These are phyloP conservation scores for Atopsyche davidsoni DNA, from an alignment of 1,140 invertebrate species.

Conservation along the genomic window DNA sequence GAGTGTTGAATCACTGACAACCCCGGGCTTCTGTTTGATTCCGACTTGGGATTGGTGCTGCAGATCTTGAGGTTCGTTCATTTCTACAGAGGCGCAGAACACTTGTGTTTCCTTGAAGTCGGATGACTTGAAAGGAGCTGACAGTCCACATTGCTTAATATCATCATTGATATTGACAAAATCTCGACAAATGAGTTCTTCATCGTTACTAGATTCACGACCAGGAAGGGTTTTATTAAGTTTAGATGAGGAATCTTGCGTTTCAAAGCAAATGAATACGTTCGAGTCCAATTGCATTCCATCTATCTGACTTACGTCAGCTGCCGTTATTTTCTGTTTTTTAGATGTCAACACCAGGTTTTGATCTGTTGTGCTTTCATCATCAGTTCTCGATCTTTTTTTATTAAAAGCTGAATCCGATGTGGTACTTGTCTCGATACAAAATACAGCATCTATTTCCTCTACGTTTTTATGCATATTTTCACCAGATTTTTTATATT, in stretches of 20 bases:
- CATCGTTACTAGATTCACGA: constrained; percentile 11
- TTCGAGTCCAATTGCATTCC: background rate
- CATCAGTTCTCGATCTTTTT: background rate
- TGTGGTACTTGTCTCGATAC: no score
- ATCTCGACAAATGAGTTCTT: constrained; percentile 9
- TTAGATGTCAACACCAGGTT: background rate
- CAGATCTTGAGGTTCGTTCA: background rate
- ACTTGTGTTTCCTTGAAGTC: no score
- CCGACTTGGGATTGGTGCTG: background rate
- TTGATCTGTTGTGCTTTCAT: constrained; percentile 6
- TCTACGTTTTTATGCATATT: no score
- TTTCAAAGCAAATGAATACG: constrained; percentile 1
- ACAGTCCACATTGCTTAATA: background rate
- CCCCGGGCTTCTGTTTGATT: no score
- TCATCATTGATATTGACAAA: constrained; percentile 11
- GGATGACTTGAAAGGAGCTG: no score
- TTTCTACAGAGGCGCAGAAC: no score
- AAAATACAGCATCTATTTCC: no score
- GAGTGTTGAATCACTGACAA: background rate
- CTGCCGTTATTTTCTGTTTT: background rate
- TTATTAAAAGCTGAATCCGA: no score
- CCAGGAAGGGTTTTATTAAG: background rate
- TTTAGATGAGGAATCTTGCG: background rate
- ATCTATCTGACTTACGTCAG: background rate
- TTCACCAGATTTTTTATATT: no score